Evolutionary conservation across 2,888 invertebrate species (phyloP).

Genomic region (Malthinus flaveolus): DNA sequence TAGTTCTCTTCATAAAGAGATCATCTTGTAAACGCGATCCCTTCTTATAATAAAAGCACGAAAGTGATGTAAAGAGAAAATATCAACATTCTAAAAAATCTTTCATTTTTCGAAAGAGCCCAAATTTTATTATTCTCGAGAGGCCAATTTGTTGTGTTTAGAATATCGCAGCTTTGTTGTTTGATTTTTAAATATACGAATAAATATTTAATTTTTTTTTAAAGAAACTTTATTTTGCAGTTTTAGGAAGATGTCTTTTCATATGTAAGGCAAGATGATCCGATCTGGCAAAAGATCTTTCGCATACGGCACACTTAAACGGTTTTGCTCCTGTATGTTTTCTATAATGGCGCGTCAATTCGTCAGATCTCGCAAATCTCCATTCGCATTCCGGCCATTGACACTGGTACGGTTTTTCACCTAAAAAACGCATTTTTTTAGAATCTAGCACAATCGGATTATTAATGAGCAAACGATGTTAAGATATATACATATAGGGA

Average conservation of each 20-base stretch:
- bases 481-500: background rate
- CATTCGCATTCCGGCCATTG: constrained; percentile 98
- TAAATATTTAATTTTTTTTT: background rate
- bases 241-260: constrained; percentile 94
- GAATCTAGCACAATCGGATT: background rate
- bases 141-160: background rate
- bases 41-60: too few species aligned
- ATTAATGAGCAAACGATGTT: background rate
- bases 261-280: constrained; percentile 96
- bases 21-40: too few species aligned
- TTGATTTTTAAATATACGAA: background rate
- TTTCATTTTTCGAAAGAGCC: too few species aligned
- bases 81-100: background rate
- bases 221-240: constrained; percentile 60
- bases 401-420: constrained; percentile 97
- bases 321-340: constrained; percentile 98
- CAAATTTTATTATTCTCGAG: too few species aligned
- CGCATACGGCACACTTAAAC: constrained; percentile 94
- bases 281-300: constrained; percentile 91
- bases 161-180: constrained; percentile 4
- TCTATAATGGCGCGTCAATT: constrained; percentile 93
- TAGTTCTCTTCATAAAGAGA: too few species aligned
- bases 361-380: constrained; percentile 95
- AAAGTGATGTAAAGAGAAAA: constrained; percentile 16
- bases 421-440: constrained; percentile 59